phyloP scores from a whole-genome alignment of 2,113 vertebrate genomes.

The Myanophis thanlyinensis region DNA sequence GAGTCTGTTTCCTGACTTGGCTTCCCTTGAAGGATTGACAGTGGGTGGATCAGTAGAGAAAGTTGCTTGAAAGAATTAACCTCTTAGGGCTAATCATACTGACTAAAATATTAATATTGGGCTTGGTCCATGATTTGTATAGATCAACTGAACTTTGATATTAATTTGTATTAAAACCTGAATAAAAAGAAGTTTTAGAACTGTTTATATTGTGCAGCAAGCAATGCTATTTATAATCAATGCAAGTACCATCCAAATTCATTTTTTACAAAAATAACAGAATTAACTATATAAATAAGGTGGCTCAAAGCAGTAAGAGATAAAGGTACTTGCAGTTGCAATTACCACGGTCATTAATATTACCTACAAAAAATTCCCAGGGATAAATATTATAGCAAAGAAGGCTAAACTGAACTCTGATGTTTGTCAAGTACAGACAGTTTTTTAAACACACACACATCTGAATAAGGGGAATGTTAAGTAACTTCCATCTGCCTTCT shows the following conservation, averaged over 20 bases:
- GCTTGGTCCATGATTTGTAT: slow-evolving; percentile 1
- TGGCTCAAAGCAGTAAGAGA: no score
- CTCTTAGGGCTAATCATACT: neutral
- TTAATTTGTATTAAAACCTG: neutral
- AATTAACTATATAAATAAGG: no score
- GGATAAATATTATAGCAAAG: neutral
- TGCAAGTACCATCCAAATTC: no score
- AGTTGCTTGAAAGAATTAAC: neutral
- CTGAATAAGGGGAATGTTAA: neutral
- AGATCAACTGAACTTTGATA: neutral
- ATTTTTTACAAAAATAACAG: no score
- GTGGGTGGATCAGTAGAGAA: no score
- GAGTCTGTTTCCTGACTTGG: no score
- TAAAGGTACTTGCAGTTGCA: no score
- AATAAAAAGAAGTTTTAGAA: neutral
- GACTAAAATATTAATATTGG: neutral
- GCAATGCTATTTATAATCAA: no score
- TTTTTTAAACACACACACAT: neutral
- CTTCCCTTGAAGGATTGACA: no score
- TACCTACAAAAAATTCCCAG: neutral
- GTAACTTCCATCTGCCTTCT: neutral
- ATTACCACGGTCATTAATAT: neutral
- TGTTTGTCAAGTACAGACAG: neutral
- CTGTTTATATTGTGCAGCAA: neutral
- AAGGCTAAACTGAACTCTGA: neutral